Evolutionary conservation across 2,888 invertebrate species (phyloP).

Genomic region (Ceratothoa steindachneri): DNA sequence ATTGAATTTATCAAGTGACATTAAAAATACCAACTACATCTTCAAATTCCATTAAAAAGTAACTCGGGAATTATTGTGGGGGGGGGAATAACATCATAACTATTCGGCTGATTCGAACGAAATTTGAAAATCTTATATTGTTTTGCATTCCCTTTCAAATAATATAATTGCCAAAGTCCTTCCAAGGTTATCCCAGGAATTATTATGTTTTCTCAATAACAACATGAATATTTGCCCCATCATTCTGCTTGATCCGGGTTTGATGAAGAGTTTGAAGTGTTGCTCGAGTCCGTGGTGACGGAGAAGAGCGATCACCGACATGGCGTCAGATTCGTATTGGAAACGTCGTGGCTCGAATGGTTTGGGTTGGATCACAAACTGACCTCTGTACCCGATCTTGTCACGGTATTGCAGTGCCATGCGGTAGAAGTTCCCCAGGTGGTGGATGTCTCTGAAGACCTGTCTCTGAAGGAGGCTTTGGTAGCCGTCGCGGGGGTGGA

Average conservation of each 20-base stretch:
- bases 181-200: too few relatives aligned
- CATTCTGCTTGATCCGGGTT: constrained; percentile 33
- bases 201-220: too few relatives aligned
- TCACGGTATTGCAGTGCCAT: constrained; percentile 43
- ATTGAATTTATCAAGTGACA: too few relatives aligned
- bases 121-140: too few relatives aligned
- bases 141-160: too few relatives aligned
- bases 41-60: too few relatives aligned
- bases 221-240: too few relatives aligned
- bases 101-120: too few relatives aligned
- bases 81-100: too few relatives aligned
- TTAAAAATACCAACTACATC: too few relatives aligned
- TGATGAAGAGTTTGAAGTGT: constrained; percentile 40
- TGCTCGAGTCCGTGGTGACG: constrained; percentile 41
- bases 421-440: constrained; percentile 43
- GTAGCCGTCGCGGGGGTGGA: constrained; percentile 45
- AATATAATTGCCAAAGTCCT: too few relatives aligned
- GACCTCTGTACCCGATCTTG: constrained; percentile 42
- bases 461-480: constrained; percentile 45
- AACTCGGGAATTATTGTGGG: too few relatives aligned
- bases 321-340: constrained; percentile 42
- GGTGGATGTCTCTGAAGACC: constrained; percentile 38
- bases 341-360: constrained; percentile 35
- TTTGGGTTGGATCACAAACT: constrained; percentile 43
- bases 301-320: constrained; percentile 32